Base-by-base conservation (phyloP, 2,797 vertebrate species). In the Scyliorhinus canicula region DNA sequence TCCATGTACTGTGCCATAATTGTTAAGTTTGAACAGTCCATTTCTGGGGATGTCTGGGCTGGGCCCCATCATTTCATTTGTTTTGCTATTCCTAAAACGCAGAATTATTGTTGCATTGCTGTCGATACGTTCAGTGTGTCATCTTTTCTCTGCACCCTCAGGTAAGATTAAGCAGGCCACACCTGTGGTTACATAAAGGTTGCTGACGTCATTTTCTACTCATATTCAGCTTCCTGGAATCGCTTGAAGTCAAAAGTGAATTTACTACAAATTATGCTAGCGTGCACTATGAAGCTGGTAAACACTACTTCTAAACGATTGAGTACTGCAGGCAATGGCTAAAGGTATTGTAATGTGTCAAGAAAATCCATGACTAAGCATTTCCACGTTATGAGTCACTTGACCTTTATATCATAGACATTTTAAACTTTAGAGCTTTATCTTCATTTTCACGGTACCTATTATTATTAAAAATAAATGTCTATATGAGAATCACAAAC, bases 181-280 rank as follows among this genome's bases (percentile, higher is more conserved):
- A 94, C 67, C 67, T 94, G 67, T 44, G 24, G 31, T 74, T 94
- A 11, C 16, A 52, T 94, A n/a, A 52, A 91, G 57, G n/a, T 94
- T 74, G 31, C 44, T 31, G 28, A 12, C 19, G 31, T 57, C 12
- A 88, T 55, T 31, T 60, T 40, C 57, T 93, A 65, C 60, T 86
- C 35, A 65, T 26, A 35, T 31, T 94, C 67, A 94, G 16, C 16
- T 94, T 21, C 69, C 93, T 71, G 67, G 65, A 94, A 94, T 74
- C 5, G 67, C 63, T 94, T 31, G 60, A 71, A 44, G 67, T 67
- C 28, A 52, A 65, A 69, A 19, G 16, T 74, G 47, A 50, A 55
- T 74, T 55, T 3, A 74, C 12, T n/a, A 31, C 31, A 52, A 11
- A 94, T 52, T 55, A 69, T 8, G 19, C 50, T 19, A 52, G 67